Evolutionary conservation across 2,113 vertebrate species (phyloP), one percentile per base, ranked within the genome.

Genomic region (Poicephalus gulielmi): DNA sequence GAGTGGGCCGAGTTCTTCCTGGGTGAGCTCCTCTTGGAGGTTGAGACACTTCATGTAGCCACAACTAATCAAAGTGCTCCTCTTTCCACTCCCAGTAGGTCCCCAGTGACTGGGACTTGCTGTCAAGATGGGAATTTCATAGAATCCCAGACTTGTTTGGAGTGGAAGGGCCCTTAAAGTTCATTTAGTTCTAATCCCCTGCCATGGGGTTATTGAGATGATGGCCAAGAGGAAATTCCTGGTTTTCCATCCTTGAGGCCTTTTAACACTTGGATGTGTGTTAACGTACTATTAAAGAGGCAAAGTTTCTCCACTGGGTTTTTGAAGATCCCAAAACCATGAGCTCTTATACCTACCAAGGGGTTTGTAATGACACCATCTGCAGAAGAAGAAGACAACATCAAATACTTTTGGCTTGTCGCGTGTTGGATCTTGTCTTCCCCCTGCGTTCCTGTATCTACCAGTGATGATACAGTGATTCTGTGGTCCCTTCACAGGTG

Each of bases 381-480:
- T 47, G 33, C 62, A 59, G 67, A 52, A 76, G 13, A 31, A 53
- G 28, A 17, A n/a, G 20, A n/a, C 84, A 33, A 27, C 11, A 35
- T 39, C 28, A 16, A 23, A 7, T n/a, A 13, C 31, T 39, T 82
- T 37, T 2, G 23, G 47, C 25, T 76, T 49, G 11, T 44, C 27
- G 5, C 10, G 0, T 2, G 9, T 17, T 63, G 57, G 19, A 13
- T 60, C 83, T 83, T 71, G 5, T 13, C 53, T 57, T 43, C 59
- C 39, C 12, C 2, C 11, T 0, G 11, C 1, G 5, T 22, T 68
- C 37, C n/a, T 10, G 1, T 16, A 20, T 12, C 37, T 17, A 11
- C 23, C 25, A 16, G n/a, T 0, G 1, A 44, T 33, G 53, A 33
- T 13, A 11, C 7, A 22, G 44, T 30, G 30, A 66, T 71, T 74